Base-by-base conservation (phyloP, 2,888 invertebrate genomes). In the Chironomus tentans region DNA sequence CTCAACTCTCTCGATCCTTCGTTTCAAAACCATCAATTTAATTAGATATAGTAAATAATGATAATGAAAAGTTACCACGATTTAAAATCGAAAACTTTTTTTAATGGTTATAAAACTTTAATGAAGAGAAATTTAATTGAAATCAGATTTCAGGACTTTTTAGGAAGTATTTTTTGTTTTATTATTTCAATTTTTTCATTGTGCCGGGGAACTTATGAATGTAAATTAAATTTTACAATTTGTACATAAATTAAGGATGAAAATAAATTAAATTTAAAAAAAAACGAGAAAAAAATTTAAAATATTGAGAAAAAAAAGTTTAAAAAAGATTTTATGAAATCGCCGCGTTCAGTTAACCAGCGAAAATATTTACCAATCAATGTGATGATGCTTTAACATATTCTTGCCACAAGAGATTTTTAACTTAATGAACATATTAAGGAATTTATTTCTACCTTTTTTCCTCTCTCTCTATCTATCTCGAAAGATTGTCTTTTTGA, bases 341-440 rank as follows among this genome's bases (percentile, higher is more conserved):
- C 38, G 38, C 38, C 7, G 10, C 56, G 56, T 56, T 56, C 15
- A 56, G 56, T 56, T 56, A 56, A 56, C 56, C 56, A 56, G 56
- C 56, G 56, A 56, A 50, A 56, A 65, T 24, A 65, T 65, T 65
- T 65, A 65, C 65, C 65, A 65, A 65, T 65, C 21, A 65, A 21
- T 65, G 65, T 65, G 65, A 65, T 65, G 65, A 65, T 65, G 65
- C 65, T 65, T 65, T 65, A 65, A 65, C 13, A 56, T 15, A 65
- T 65, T 65, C 65, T 65, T 65, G 65, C 65, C 65, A 65, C 22
- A 65, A 65, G 65, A 65, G 65, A 65, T 65, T 65, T 65, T 65
- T 24, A 65, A 65, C 24, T 24, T 65, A 65, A 65, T 65, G 24
- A 65, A 21, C 10, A 21, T 65, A 21, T 65, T 65, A 65, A 65